Evolutionary conservation across 1,140 invertebrate genomes (phyloP), one percentile per base, ranked within the genome.

Genomic region (Psilanteris sp.): DNA sequence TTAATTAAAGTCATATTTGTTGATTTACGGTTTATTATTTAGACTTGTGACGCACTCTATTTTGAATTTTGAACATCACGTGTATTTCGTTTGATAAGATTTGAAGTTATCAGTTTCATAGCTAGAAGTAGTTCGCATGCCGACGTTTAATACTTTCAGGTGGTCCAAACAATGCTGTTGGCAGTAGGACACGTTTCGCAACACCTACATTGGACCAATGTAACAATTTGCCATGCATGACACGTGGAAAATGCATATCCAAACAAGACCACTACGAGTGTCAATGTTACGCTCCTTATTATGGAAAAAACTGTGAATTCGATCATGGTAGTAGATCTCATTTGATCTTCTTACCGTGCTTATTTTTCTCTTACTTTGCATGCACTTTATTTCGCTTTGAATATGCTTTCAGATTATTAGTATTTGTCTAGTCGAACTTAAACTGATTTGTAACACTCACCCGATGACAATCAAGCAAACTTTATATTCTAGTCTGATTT

Each of bases 291-390:
- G 90, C 93, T 16, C 90, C 94, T 37, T 96, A 95, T 85, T 91
- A 91, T 50, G 95, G 95, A 66, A 93, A 93, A 89, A 95, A 95
- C 87, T 96, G 95, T 88, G 91, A 96, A 85, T 91, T 92, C 82
- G 95, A 96, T 85, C 90, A 86, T 84, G 89, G 90, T 91, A 89
- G 90, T 91, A 89, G 67, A 68, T 74, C 64, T 66, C 55, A 18
- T 39, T 57, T 48, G 64, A 78, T 68, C 70, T 73, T 74, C 31
- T 66, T 52, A 75, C 62, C 62, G 55, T 59, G 61, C 55, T 59
- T 50, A 32, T 39, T 44, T 15, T 9, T 34, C 16, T 32, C 16
- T 32, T 27, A 11, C 8, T 59, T 36, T 29, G 8, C n/a, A 18
- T 39, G 34, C 14, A 16, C n/a, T 44, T 29, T 29, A 26, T 20